phyloP scores from a whole-genome alignment of 1,140 invertebrate genomes.

The Dendroctonus ponderosae region DNA sequence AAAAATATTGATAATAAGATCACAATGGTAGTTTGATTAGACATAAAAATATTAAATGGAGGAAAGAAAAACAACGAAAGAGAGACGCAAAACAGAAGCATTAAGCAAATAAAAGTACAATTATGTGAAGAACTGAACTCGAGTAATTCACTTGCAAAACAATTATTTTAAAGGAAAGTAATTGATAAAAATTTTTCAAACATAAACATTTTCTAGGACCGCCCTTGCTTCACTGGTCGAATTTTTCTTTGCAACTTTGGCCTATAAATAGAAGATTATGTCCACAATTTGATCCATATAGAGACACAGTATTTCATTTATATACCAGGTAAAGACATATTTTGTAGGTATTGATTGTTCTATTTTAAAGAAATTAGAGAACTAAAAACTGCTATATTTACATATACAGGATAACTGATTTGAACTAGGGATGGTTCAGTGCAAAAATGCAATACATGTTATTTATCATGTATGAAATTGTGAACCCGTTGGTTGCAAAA shows the following conservation, averaged over 20 bases:
- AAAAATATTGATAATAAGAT: too few relatives aligned
- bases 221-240: slow-evolving; percentile 8
- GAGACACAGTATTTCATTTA: slow-evolving; percentile 32
- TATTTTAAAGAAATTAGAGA: neutral
- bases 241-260: slow-evolving; percentile 18
- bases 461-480: neutral
- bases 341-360: neutral
- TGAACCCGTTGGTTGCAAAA: neutral
- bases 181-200: neutral
- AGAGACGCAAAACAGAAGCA: too few relatives aligned
- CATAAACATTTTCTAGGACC: slow-evolving; percentile 2
- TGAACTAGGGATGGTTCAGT: neutral
- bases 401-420: too few relatives aligned
- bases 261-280: slow-evolving; percentile 26
- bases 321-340: slow-evolving; percentile 25
- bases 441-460: neutral
- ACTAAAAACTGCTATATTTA: too few relatives aligned
- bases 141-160: too few relatives aligned
- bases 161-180: too few relatives aligned
- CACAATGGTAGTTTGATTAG: too few relatives aligned
- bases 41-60: too few relatives aligned
- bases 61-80: too few relatives aligned
- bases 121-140: too few relatives aligned
- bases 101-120: too few relatives aligned
- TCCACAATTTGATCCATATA: slow-evolving; percentile 30